Percentiles rank a stretch among this genome's conserved stretches.
These are phyloP conservation scores for Diorhabda sublineata DNA, from an alignment of 1,140 invertebrate species.

Conservation along the genomic window DNA sequence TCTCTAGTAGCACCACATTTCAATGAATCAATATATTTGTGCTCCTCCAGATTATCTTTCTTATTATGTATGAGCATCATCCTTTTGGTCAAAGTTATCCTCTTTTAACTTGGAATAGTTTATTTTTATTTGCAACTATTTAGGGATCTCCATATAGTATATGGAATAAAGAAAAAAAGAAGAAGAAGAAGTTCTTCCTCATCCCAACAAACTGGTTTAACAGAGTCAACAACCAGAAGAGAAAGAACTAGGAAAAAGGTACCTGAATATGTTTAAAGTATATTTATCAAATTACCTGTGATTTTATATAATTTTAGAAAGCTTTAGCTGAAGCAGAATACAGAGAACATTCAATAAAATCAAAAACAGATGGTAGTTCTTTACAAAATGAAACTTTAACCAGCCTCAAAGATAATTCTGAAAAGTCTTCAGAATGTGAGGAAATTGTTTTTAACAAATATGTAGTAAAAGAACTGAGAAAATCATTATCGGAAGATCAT, in stretches of 20 bases:
- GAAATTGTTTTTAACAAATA: conserved; percentile 45
- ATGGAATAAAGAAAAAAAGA: conserved; percentile 45
- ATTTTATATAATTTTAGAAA: conserved; percentile 8
- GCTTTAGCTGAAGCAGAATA: conserved; percentile 40
- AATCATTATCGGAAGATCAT: conserved; percentile 38
- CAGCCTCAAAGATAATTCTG: conserved; percentile 39
- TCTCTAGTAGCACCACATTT: no score
- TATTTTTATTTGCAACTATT: background rate
- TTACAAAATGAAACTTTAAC: conserved; percentile 44
- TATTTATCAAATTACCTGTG: background rate
- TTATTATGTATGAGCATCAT: no score
- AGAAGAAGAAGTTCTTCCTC: conserved; percentile 26
- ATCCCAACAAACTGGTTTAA: conserved; percentile 22
- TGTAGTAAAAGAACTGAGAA: conserved; percentile 41
- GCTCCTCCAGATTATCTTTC: no score
- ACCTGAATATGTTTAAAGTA: background rate
- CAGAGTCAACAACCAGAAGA: conserved; percentile 31
- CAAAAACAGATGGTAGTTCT: conserved; percentile 34
- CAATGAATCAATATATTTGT: no score
- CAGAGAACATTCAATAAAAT: conserved; percentile 43
- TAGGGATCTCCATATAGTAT: conserved; percentile 54
- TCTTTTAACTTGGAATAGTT: no score
- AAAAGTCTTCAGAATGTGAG: conserved; percentile 28
- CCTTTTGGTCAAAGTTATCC: no score
- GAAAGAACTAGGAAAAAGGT: conserved; percentile 41